These are phyloP conservation scores for Hoplias malabaricus DNA, from an alignment of 2,113 vertebrate species.

Conservation along the genomic window DNA sequence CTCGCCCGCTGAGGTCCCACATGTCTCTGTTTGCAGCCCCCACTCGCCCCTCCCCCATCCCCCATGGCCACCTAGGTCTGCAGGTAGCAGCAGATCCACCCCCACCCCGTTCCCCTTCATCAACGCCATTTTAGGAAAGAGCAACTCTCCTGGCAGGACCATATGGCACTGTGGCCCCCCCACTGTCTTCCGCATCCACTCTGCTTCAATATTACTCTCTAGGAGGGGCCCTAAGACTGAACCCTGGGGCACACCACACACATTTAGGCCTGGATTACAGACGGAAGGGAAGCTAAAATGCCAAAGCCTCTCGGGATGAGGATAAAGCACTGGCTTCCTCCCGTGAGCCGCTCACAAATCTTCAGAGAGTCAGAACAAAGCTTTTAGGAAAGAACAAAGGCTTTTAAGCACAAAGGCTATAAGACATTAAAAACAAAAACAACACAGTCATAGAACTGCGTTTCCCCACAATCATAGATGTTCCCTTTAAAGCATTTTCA, in stretches of 20 bases:
- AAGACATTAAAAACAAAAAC: not conserved
- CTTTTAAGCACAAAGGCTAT: not conserved
- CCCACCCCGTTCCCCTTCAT: slow-evolving; percentile 1
- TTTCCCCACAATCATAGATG: not conserved
- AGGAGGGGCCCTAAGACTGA: slow-evolving; percentile 26
- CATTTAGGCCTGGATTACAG: not conserved
- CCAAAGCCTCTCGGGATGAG: slow-evolving; percentile 9
- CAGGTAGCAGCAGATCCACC: slow-evolving; percentile 26
- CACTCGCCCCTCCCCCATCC: not conserved
- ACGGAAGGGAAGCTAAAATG: slow-evolving; percentile 2
- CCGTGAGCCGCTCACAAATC: not conserved
- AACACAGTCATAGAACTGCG: not conserved
- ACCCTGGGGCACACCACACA: slow-evolving; percentile 21
- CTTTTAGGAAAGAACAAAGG: not conserved
- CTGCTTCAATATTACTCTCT: slow-evolving; percentile 22
- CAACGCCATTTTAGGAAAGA: slow-evolving; percentile 13
- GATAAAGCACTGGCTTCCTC: not conserved
- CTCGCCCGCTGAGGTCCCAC: slow-evolving; percentile 32
- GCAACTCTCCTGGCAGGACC: slow-evolving; percentile 35
- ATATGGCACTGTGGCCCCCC: slow-evolving; percentile 39
- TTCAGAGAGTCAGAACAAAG: not conserved
- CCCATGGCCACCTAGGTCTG: slow-evolving; percentile 13
- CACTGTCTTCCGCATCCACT: slow-evolving; percentile 19
- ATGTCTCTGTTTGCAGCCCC: slow-evolving; percentile 38
- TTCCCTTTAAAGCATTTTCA: too few species aligned